Evolutionary conservation across 2,797 vertebrate genomes (phyloP).

Genomic region (Tokudaia muenninki): DNA sequence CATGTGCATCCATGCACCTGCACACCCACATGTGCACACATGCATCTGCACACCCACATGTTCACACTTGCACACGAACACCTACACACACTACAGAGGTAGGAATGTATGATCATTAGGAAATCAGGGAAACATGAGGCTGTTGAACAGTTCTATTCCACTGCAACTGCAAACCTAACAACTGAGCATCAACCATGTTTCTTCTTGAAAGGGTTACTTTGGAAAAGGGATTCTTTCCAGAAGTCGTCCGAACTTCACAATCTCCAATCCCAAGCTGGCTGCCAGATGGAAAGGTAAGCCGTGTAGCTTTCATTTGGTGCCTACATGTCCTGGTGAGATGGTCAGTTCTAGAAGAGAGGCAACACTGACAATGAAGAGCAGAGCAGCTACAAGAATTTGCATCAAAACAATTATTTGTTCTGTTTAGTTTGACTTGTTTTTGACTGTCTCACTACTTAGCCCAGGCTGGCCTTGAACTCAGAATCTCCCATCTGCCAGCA

Average conservation of each 20-base stretch:
- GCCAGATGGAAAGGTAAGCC: conserved; percentile 92
- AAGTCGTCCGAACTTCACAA: conserved; percentile 91
- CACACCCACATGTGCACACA: not conserved
- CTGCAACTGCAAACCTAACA: not conserved
- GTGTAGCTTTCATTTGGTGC: not conserved
- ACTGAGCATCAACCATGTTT: not conserved
- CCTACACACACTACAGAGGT: not conserved
- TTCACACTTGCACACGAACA: not conserved
- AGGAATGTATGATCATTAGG: not conserved
- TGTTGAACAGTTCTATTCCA: not conserved
- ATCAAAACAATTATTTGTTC: not conserved
- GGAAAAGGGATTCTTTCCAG: conserved; percentile 97
- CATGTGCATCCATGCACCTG: not conserved
- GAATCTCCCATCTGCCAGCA: not conserved
- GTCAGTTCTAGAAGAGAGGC: not conserved
- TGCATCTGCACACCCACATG: not conserved
- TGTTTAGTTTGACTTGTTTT: not conserved
- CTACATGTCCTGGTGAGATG: not conserved
- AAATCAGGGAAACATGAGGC: not conserved
- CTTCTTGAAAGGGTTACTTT: conserved; percentile 93
- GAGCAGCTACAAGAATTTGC: not conserved
- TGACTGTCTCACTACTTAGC: not conserved
- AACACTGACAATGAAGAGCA: not conserved
- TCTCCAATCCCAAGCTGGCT: conserved; percentile 88
- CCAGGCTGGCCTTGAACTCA: not conserved